phyloP scores from a whole-genome alignment of 1,140 invertebrate species.

The Gerris buenoi region DNA sequence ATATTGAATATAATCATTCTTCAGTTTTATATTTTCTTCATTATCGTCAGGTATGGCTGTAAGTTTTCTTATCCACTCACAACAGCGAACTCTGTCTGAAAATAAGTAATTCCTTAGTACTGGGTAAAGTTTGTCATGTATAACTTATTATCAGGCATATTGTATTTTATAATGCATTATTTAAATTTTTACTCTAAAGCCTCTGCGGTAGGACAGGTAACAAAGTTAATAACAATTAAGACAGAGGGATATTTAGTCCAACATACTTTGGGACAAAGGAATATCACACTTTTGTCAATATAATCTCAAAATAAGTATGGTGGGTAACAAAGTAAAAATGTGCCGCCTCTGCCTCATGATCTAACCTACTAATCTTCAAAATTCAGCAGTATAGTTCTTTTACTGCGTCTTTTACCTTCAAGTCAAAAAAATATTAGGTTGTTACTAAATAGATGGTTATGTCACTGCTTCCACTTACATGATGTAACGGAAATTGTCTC shows the following conservation, averaged over 20 bases:
- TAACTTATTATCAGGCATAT: background rate
- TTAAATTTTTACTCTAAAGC: background rate
- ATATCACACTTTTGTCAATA: background rate
- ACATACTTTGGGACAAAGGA: background rate
- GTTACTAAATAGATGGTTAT: too few relatives aligned
- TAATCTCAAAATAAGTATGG: too few relatives aligned
- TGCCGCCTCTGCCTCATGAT: too few relatives aligned
- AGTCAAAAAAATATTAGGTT: too few relatives aligned
- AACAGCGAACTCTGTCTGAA: slow-evolving; percentile 34
- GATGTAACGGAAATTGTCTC: too few relatives aligned
- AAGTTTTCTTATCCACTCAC: slow-evolving; percentile 34
- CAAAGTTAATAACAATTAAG: background rate
- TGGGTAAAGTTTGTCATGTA: too few relatives aligned
- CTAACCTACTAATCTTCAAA: too few relatives aligned
- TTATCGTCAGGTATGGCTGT: slow-evolving; percentile 28
- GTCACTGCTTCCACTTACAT: too few relatives aligned
- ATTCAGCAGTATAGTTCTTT: too few relatives aligned
- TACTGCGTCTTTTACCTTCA: too few relatives aligned
- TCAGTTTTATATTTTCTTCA: slow-evolving; percentile 30
- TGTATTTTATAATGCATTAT: background rate
- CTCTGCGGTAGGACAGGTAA: background rate
- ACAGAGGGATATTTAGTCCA: background rate
- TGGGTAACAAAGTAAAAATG: too few relatives aligned
- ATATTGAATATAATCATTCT: slow-evolving; percentile 35
- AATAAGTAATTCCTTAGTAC: too few relatives aligned